Evolutionary conservation across 2,113 vertebrate species (phyloP), one percentile per base, ranked within the genome.

Genomic region (Vanacampus margaritifer): DNA sequence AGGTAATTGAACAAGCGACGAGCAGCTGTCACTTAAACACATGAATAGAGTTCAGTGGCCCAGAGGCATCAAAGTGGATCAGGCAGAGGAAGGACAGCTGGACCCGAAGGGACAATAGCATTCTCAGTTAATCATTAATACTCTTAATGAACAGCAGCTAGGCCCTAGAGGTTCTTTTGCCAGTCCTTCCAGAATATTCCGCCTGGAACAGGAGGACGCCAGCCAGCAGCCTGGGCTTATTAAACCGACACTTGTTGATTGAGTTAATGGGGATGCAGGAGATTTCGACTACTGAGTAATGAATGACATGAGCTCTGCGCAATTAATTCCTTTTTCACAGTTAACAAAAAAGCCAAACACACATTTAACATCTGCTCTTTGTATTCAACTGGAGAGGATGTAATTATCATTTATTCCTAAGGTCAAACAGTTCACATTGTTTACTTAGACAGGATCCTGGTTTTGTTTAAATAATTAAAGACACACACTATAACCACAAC

Each of bases 21-120:
- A 88, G 89, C 91, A 91, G 91, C 87, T 90, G 91, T 90, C 86
- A 90, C 85, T 89, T 89, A 80, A 86, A 81, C 86, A 87, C 86
- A 89, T 85, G 87, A 90, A 88, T 89, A 76, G 73, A 88, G 80
- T 85, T 84, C 78, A 83, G 80, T 73, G 75, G 80, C 76, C 73
- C 70, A 65, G 83, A 85, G 83, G 83, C 86, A 88, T 84, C 72
- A n/a, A 82, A 89, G 83, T 88, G 82, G 86, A 89, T 89, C 88
- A 87, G 82, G 79, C 66, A 43, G 71, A 82, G 74, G 66, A 82
- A 81, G 83, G 88, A 89, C 89, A 90, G 89, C 87, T 90, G 86
- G 87, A 75, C 79, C 72, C 12, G 28, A 54, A 70, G 79, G 85
- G 85, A 89, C 88, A 89, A 89, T 86, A 80, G 84, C 83, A 85